Percentiles rank a stretch among this genome's conserved stretches.
Conservation (phyloP, 2,113 vertebrate species). For the Ciconia maguari region DNA sequence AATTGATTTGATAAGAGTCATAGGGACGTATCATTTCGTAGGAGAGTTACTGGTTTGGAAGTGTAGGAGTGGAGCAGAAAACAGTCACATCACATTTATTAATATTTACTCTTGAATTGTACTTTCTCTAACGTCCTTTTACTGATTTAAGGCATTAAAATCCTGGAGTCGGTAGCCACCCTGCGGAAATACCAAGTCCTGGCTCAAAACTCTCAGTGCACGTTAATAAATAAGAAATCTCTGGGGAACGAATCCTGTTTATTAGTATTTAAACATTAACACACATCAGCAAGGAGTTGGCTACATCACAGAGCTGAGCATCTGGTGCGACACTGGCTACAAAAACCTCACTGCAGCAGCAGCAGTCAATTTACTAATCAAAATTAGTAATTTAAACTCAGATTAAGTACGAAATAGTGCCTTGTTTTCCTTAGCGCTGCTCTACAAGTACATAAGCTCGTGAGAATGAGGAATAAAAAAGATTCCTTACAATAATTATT, state of each 20-base stretch:
- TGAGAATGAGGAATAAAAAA: neutral
- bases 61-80: rapidly evolving
- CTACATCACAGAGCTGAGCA: rapidly evolving
- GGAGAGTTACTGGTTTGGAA: neutral
- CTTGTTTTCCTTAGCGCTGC: neutral
- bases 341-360: neutral
- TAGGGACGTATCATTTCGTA: rapidly evolving
- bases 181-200: neutral
- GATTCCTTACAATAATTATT: neutral
- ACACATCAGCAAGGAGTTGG: neutral
- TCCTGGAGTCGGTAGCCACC: rapidly evolving
- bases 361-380: too few relatives aligned
- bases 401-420: neutral
- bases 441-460: neutral
- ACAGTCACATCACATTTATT: neutral
- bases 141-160: neutral
- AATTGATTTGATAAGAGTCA: rapidly evolving
- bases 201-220: neutral
- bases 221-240: neutral
- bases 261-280: neutral
- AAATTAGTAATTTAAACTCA: neutral
- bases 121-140: rapidly evolving
- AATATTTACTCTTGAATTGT: neutral
- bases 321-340: too few relatives aligned
- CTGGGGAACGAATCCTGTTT: neutral